Evolutionary conservation across 92 coral and sea anemone genomes (phyloP).

Genomic region (Parazoanthus darwini): DNA sequence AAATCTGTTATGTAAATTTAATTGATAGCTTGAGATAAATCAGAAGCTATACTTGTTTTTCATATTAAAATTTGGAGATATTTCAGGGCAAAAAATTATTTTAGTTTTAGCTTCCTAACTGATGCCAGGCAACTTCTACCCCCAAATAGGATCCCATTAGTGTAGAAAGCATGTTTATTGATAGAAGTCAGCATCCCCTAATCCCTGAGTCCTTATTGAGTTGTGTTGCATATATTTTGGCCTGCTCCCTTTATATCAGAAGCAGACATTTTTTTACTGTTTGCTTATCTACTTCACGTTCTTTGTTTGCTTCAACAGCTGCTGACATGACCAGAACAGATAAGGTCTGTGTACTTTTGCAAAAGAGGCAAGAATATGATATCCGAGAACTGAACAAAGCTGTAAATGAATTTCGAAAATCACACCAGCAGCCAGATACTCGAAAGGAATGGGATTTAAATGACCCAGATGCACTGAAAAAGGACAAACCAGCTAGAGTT

Average conservation of each 20-base stretch:
- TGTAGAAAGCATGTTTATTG: too few relatives aligned
- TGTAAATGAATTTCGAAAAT: slow-evolving; percentile 75
- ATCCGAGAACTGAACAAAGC: slow-evolving; percentile 93
- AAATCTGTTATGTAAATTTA: too few relatives aligned
- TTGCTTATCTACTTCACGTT: background rate
- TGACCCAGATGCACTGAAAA: slow-evolving; percentile 94
- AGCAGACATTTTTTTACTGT: too few relatives aligned
- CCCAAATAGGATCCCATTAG: too few relatives aligned
- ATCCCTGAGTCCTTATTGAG: background rate
- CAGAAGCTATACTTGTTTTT: too few relatives aligned
- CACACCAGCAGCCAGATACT: slow-evolving; percentile 84
- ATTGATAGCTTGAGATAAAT: too few relatives aligned
- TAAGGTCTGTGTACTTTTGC: slow-evolving; percentile 86
- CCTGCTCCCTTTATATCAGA: background rate
- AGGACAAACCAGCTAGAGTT: slow-evolving; percentile 97
- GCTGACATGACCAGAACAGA: slow-evolving; percentile 95
- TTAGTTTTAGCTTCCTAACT: background rate
- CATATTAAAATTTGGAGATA: too few relatives aligned
- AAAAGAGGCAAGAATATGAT: slow-evolving; percentile 94
- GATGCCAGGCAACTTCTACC: background rate
- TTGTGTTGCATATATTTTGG: background rate
- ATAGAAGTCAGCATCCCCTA: too few relatives aligned
- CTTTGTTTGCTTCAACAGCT: slow-evolving; percentile 55
- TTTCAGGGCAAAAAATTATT: too few relatives aligned
- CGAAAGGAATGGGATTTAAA: slow-evolving; percentile 94